Conservation (phyloP, 2,888 invertebrate genomes). For the Colletes collaris region DNA sequence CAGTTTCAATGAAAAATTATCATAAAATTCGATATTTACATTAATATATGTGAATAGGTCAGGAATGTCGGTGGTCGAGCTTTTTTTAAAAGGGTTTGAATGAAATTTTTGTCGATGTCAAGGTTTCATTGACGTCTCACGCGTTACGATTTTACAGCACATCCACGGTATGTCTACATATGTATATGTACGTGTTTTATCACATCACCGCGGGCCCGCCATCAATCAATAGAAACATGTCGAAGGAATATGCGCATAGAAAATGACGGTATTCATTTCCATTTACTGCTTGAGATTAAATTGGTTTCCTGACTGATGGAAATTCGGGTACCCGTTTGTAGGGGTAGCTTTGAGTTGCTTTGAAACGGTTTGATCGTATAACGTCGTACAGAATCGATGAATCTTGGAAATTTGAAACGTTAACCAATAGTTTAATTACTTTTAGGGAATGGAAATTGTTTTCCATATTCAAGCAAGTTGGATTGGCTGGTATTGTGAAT, state of each 20-base stretch:
- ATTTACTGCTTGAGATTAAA: conserved; percentile 35
- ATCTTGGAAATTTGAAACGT: not conserved
- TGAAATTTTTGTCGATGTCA: conserved; percentile 49
- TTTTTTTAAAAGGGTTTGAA: not conserved
- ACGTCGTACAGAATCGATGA: not conserved
- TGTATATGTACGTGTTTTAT: conserved; percentile 13
- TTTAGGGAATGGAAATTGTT: not conserved
- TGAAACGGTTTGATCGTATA: not conserved
- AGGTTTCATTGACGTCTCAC: conserved; percentile 35
- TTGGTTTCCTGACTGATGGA: conserved; percentile 28
- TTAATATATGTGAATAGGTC: too few species aligned
- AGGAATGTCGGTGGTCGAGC: too few species aligned
- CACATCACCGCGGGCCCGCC: conserved; percentile 5
- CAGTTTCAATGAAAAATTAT: too few species aligned
- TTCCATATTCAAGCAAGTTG: too few species aligned
- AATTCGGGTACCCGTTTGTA: conserved; percentile 11
- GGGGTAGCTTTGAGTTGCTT: not conserved
- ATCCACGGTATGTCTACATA: not conserved
- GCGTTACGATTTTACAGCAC: conserved; percentile 33
- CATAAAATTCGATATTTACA: too few species aligned
- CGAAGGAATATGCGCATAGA: conserved; percentile 37
- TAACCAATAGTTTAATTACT: too few species aligned
- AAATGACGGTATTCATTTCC: conserved; percentile 42
- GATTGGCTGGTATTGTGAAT: too few species aligned
- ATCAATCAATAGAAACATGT: conserved; percentile 45